Evolutionary conservation across 2,888 invertebrate genomes (phyloP).

Genomic region (Tromatobia lineatoria): DNA sequence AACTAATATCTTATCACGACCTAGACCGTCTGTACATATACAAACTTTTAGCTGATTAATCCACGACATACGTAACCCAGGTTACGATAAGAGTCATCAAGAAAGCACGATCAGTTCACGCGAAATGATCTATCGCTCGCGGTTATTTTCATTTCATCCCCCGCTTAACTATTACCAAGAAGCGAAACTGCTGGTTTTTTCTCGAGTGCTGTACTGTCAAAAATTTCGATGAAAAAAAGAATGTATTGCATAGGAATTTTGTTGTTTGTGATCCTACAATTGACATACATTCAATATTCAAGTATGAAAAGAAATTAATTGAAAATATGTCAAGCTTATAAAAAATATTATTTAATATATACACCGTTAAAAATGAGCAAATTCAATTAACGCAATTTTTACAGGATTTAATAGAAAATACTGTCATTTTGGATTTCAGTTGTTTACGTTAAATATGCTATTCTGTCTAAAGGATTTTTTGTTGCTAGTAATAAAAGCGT

Average conservation of each 20-base stretch:
- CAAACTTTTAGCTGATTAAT: constrained; percentile 23
- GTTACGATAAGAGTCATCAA: constrained; percentile 4
- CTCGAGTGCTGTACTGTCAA: background rate
- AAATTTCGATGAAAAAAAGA: background rate
- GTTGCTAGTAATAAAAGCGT: too few species aligned
- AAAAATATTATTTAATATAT: too few species aligned
- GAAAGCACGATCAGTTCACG: background rate
- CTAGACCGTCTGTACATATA: constrained; percentile 13
- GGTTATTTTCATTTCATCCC: background rate
- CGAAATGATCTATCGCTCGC: constrained; percentile 7
- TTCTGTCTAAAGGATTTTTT: too few species aligned
- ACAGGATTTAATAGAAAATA: too few species aligned
- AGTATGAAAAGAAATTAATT: too few species aligned
- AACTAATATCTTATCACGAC: constrained; percentile 33
- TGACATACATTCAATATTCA: too few species aligned
- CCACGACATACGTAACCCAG: constrained; percentile 9
- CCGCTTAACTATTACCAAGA: background rate
- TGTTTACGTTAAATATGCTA: too few species aligned
- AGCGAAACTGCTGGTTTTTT: background rate
- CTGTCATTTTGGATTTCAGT: too few species aligned
- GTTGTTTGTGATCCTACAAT: too few species aligned
- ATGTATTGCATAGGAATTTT: background rate
- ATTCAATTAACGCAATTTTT: too few species aligned
- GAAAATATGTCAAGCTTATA: too few species aligned
- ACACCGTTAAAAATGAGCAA: too few species aligned